Conservation (phyloP, 2,113 vertebrate species). For the Carollia perspicillata region DNA sequence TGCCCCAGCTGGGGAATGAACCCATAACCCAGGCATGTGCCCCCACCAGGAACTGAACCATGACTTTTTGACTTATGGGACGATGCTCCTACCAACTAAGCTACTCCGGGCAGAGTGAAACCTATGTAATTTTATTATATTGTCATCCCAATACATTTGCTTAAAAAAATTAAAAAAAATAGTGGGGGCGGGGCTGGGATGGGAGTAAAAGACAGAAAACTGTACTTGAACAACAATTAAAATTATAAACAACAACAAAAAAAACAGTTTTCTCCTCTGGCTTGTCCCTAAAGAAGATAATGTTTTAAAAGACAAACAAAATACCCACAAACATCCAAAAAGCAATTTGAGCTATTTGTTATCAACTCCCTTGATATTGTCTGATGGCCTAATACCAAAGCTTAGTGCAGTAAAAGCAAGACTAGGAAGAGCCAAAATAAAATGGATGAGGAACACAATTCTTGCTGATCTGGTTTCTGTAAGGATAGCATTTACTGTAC, state of each 20-base stretch:
- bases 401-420: not conserved
- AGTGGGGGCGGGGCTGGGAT: no score
- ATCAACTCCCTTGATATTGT: not conserved
- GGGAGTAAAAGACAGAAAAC: no score
- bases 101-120: not conserved
- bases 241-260: no score
- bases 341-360: not conserved
- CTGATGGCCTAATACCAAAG: constrained; percentile 20
- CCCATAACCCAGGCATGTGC: no score
- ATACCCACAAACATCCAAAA: not conserved
- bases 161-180: not conserved
- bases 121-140: not conserved
- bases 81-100: no score
- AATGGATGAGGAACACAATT: not conserved
- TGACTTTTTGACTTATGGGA: no score
- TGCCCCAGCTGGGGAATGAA: no score
- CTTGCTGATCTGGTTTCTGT: not conserved
- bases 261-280: not conserved
- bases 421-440: not conserved
- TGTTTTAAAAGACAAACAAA: not conserved
- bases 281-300: constrained; percentile 9
- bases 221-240: no score
- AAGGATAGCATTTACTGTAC: not conserved
- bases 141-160: not conserved
- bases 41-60: no score